A percentile compares a stretch with the other conserved stretches of the same genome.
These are phyloP conservation scores for Sebastes reedi DNA, from an alignment of 2,797 vertebrate genomes.

Conservation along the genomic window DNA sequence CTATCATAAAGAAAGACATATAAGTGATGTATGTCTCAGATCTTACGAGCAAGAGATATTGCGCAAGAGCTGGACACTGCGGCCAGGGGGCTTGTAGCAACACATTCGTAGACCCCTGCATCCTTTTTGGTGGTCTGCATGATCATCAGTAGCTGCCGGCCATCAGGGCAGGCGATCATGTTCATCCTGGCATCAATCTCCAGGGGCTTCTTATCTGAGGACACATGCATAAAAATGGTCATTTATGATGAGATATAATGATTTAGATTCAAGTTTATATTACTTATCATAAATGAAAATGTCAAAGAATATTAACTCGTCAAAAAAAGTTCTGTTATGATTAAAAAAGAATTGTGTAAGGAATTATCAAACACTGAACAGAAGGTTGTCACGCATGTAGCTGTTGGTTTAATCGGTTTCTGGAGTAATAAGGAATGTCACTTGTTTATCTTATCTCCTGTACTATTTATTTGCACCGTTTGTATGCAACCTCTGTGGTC, in stretches of 20 bases:
- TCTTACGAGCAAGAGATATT: slow-evolving; percentile 92
- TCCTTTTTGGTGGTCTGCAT: slow-evolving; percentile 91
- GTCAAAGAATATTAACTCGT: not conserved
- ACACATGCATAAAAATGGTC: not conserved
- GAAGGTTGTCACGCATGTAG: too few relatives aligned
- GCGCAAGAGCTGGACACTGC: slow-evolving; percentile 92
- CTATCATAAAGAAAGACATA: not conserved
- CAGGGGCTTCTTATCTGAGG: slow-evolving; percentile 90
- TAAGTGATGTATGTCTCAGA: not conserved
- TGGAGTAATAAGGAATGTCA: not conserved
- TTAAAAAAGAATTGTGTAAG: not conserved
- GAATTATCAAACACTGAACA: not conserved
- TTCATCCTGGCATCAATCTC: slow-evolving; percentile 87
- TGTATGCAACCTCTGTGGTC: not conserved
- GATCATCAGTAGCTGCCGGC: slow-evolving; percentile 94
- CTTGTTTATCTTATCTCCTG: not conserved
- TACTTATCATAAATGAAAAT: not conserved
- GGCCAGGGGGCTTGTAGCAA: slow-evolving; percentile 91
- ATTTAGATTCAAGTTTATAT: not conserved
- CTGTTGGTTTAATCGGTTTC: not conserved
- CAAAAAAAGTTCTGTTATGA: not conserved
- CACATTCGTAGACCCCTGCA: slow-evolving; percentile 94
- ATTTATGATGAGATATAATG: not conserved
- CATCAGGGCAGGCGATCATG: slow-evolving; percentile 92
- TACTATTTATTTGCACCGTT: not conserved